Base-by-base conservation (phyloP, 2,113 vertebrate species). In the Dipodomys stephensi region DNA sequence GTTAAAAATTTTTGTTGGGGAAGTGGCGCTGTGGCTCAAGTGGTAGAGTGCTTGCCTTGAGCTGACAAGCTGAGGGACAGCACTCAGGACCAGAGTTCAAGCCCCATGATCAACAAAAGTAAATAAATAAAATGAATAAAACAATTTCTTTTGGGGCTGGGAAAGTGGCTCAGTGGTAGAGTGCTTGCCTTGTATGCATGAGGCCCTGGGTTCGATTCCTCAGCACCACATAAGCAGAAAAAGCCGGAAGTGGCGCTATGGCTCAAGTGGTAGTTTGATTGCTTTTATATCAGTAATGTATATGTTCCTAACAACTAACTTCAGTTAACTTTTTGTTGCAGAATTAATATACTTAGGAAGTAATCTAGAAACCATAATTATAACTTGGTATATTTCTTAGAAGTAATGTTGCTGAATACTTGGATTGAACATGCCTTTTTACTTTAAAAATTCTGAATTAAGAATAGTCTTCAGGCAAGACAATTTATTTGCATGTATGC, bases 271-370 rank as follows among this genome's bases (percentile, higher is more conserved):
- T 92, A 57, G 82, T 95, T 82, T 90, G 65, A 46, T 80, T 95
- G 92, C n/a, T 82, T 57, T 71, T 87, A 6, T 72, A 82, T 81
- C 87, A 93, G 25, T 10, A 78, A 1, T 77, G 18, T 94, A 30
- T 62, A 35, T 76, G 39, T 87, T 84, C 87, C 65, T 90, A 84
- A 91, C 87, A 60, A 35, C 16, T 86, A 79, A 65, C 73, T 96
- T 78, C 68, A 78, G 39, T 86, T 73, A 88, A 68, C 28, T 76
- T 88, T 86, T 93, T 92, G 35, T 92, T 92, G 91, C 60, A 94
- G 9, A 86, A 86, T 94, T 92, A 88, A 90, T 71, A 69, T 18
- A 35, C 2, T 74, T 62, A 73, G 91, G 49, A 92, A 82, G 39
- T 67, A 53, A 88, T 91, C 32, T 44, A 91, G 76, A 83, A 90